phyloP scores from a whole-genome alignment of 2,888 invertebrate species.

The Tetanocera ferruginea region DNA sequence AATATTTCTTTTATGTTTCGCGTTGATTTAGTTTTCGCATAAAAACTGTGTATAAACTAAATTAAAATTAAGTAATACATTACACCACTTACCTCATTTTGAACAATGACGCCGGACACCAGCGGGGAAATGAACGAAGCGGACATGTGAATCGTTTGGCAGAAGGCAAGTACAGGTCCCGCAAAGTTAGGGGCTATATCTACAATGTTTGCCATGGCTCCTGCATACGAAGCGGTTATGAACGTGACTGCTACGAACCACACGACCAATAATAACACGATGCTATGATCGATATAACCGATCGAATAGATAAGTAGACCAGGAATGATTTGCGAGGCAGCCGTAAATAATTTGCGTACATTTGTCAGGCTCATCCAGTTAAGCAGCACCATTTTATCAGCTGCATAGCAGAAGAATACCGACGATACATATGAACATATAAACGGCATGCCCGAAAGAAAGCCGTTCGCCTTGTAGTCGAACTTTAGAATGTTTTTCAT shows the following conservation, averaged over 20 bases:
- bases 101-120: constrained; percentile 75
- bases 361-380: constrained; percentile 75
- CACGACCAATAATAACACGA: constrained; percentile 73
- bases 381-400: constrained; percentile 75
- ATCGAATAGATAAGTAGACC: constrained; percentile 76
- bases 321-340: constrained; percentile 78
- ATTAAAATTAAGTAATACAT: background rate
- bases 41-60: too few species aligned
- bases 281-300: constrained; percentile 76
- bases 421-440: constrained; percentile 79
- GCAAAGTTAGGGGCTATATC: constrained; percentile 85
- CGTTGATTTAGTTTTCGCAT: too few species aligned
- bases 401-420: constrained; percentile 78
- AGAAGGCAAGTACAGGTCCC: constrained; percentile 79
- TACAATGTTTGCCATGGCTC: constrained; percentile 82
- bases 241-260: constrained; percentile 80
- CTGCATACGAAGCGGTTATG: constrained; percentile 80
- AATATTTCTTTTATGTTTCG: too few species aligned
- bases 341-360: constrained; percentile 78
- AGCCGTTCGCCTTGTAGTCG: constrained; percentile 78
- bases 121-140: constrained; percentile 80
- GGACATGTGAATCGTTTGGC: constrained; percentile 83
- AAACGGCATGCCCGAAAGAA: constrained; percentile 78
- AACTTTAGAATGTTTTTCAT: constrained; percentile 80
- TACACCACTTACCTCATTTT: constrained; percentile 72